Evolutionary conservation across 1,140 invertebrate genomes (phyloP).

Genomic region (Ditylenchus dipsaci): DNA sequence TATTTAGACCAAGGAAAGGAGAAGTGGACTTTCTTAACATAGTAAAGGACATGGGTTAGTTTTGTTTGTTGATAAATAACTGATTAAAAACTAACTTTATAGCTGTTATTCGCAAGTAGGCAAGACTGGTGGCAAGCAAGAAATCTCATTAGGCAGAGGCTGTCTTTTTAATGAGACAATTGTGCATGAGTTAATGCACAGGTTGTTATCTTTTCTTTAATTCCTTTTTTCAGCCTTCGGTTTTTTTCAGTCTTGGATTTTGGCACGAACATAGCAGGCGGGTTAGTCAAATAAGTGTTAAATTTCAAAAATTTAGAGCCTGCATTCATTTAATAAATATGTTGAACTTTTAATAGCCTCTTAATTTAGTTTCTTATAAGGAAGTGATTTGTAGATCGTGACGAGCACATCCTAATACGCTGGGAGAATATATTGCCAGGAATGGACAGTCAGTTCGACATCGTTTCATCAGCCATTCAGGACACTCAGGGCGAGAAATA

Average conservation of each 20-base stretch:
- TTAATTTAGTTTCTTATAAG: not conserved
- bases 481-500: conserved; percentile 55
- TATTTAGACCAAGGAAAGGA: conserved; percentile 14
- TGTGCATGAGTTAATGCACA: conserved; percentile 45
- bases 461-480: conserved; percentile 55
- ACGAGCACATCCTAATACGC: conserved; percentile 55
- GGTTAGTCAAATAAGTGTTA: conserved; percentile 23
- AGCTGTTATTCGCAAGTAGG: conserved; percentile 58
- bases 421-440: conserved; percentile 58
- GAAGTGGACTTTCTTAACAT: conserved; percentile 53
- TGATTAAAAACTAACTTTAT: conserved; percentile 17
- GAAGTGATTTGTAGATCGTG: conserved; percentile 35
- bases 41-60: conserved; percentile 50
- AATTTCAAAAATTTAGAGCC: not conserved
- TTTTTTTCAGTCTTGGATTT: conserved; percentile 51
- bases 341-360: no score
- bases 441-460: conserved; percentile 58
- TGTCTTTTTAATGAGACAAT: conserved; percentile 58
- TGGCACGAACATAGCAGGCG: conserved; percentile 57
- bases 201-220: no score
- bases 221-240: no score
- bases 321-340: not conserved
- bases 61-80: conserved; percentile 3
- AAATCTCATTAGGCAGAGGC: conserved; percentile 55
- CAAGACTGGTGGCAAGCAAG: conserved; percentile 56